Evolutionary conservation across 1,140 invertebrate species (phyloP).

Genomic region (Agrypnia vestita): DNA sequence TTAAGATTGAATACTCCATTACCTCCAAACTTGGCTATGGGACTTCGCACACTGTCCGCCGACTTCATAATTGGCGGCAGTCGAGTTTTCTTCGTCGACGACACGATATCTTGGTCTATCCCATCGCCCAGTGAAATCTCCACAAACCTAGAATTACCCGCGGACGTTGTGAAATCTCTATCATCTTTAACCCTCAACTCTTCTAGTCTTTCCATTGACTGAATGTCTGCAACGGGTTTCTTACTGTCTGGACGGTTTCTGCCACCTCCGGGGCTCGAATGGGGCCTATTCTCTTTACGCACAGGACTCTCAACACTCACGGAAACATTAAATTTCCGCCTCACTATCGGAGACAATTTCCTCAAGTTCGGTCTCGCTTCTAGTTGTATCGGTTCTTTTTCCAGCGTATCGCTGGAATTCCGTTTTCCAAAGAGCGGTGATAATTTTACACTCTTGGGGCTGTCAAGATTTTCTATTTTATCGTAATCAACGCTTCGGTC

Average conservation of each 20-base stretch:
- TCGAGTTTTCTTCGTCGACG: conserved; percentile 26
- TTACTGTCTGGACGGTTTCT: background rate
- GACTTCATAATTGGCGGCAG: conserved; percentile 42
- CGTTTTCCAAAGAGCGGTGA: conserved; percentile 55
- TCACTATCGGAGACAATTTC: conserved; percentile 52
- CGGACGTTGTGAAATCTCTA: background rate
- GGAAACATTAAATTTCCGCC: conserved; percentile 37
- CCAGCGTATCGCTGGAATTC: background rate
- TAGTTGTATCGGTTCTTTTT: conserved; percentile 29
- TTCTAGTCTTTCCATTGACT: conserved; percentile 14
- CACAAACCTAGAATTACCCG: conserved; percentile 39
- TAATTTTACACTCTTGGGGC: conserved; percentile 42
- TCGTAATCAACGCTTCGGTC: background rate
- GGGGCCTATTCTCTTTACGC: conserved; percentile 14
- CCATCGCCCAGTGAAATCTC: conserved; percentile 54
- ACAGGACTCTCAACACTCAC: conserved; percentile 38
- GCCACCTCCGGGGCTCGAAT: conserved; percentile 14
- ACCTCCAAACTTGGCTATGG: background rate
- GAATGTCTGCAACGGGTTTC: background rate
- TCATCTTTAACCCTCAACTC: conserved; percentile 7
- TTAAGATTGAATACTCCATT: background rate
- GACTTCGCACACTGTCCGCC: background rate
- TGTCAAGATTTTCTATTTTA: conserved; percentile 29
- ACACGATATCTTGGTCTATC: background rate
- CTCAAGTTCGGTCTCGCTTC: conserved; percentile 50